Evolutionary conservation across 2,888 invertebrate genomes (phyloP), one percentile per base, ranked within the genome.

Genomic region (Eupithecia tripunctaria): DNA sequence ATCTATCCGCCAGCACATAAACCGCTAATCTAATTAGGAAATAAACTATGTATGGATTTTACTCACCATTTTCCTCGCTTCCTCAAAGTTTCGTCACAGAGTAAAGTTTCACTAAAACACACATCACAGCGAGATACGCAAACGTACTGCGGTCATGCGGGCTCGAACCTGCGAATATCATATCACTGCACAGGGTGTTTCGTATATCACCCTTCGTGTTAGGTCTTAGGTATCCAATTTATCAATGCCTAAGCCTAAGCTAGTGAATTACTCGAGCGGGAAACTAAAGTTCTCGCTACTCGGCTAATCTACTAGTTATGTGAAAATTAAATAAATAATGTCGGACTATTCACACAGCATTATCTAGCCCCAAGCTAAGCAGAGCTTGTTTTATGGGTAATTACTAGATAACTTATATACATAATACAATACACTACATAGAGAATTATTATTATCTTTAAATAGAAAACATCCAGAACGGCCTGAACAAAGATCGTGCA

Each of bases 41-140:
- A 56, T 25, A 25, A 4, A 4, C 56, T 56, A n/a, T 63, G 32
- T 56, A n/a, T 63, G 32, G 32, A 63, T 60, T 10, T 32, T 15
- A 87, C 91, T 90, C 78, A 92, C 91, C 92, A 91, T 91, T 71
- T 90, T 72, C 63, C 27, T 38, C 18, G 56, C 59, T 67, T 63
- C 70, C 29, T 18, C 43, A 27, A 29, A 21, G 25, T 29, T 68
- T 18, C 60, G 10, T 8, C 25, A 41, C 38, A 64, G 18, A 32
- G 10, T 14, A 25, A 56, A 66, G 43, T 56, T 21, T 56, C 62
- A 8, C 18, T n/a, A 56, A 38, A 56, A 67, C 74, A 70, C 63
- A 67, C 85, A 82, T 84, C 86, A 86, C 84, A 85, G 79, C 71
- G 86, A 80, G 81, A 86, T 87, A 72, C 87, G 87, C 81, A 87